Conservation (phyloP, 2,113 vertebrate genomes). For the Brevimyrus niger region DNA sequence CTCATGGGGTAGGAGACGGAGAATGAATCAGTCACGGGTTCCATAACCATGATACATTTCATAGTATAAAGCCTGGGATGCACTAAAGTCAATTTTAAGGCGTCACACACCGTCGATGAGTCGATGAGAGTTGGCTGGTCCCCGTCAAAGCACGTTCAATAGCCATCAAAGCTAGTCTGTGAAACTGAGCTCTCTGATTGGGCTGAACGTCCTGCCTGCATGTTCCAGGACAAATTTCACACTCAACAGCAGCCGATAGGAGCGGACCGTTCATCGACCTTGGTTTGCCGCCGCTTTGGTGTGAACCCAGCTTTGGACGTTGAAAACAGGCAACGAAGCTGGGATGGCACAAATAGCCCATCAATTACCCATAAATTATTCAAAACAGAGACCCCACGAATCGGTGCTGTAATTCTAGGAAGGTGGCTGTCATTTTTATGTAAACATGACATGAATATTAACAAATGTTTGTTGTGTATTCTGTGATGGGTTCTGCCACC, state of each 20-base stretch:
- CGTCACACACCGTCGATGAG: neutral
- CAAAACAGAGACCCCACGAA: neutral
- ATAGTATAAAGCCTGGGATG: neutral
- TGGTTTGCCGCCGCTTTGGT: neutral
- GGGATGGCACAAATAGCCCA: neutral
- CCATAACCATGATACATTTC: neutral
- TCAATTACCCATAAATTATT: neutral
- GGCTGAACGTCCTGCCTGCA: neutral
- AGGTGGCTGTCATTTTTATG: neutral
- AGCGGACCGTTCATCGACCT: neutral
- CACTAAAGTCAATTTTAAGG: neutral
- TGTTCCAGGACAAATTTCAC: neutral
- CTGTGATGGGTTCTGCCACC: too few relatives aligned
- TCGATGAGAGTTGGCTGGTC: neutral
- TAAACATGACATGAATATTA: neutral
- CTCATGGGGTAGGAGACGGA: neutral
- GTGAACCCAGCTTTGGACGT: neutral
- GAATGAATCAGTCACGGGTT: neutral
- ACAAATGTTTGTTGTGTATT: neutral
- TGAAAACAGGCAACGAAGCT: neutral
- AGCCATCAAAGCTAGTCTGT: neutral
- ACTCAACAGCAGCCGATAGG: neutral
- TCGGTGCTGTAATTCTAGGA: neutral
- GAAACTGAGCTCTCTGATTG: neutral
- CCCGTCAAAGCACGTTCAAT: neutral